Evolutionary conservation across 2,888 invertebrate genomes (phyloP).

Genomic region (Eugnorisma glareosa): DNA sequence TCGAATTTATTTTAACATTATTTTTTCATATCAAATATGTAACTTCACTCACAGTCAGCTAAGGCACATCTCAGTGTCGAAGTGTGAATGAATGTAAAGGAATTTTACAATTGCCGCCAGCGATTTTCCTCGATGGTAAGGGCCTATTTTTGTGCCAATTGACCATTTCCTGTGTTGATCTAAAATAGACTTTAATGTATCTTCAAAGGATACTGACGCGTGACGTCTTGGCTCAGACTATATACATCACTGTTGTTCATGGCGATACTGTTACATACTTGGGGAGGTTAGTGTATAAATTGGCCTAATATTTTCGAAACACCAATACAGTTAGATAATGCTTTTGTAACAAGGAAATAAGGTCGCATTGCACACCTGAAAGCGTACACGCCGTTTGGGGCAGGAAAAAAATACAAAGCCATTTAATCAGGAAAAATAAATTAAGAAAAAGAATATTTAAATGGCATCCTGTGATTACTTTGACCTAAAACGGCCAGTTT

Average conservation of each 20-base stretch:
- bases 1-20: not conserved
- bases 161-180: slow-evolving; percentile 75
- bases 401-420: slow-evolving; percentile 17
- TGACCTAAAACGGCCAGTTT: slow-evolving; percentile 8
- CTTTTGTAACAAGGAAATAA: not conserved
- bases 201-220: slow-evolving; percentile 37
- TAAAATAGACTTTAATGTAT: slow-evolving; percentile 63
- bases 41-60: slow-evolving; percentile 12
- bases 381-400: not conserved
- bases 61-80: slow-evolving; percentile 52
- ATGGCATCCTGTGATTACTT: slow-evolving; percentile 22
- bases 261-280: not conserved
- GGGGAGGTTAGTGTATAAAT: not conserved
- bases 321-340: not conserved
- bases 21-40: slow-evolving; percentile 15
- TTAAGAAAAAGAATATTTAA: slow-evolving; percentile 6
- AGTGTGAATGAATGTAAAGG: slow-evolving; percentile 66
- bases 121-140: slow-evolving; percentile 77
- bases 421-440: not conserved
- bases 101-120: slow-evolving; percentile 84
- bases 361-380: slow-evolving; percentile 2
- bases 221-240: slow-evolving; percentile 5
- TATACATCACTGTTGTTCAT: not conserved
- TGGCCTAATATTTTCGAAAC: not conserved
- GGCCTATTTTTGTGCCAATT: slow-evolving; percentile 82